phyloP scores from a whole-genome alignment of 2,888 invertebrate genomes.

The Athripsodes cinereus region DNA sequence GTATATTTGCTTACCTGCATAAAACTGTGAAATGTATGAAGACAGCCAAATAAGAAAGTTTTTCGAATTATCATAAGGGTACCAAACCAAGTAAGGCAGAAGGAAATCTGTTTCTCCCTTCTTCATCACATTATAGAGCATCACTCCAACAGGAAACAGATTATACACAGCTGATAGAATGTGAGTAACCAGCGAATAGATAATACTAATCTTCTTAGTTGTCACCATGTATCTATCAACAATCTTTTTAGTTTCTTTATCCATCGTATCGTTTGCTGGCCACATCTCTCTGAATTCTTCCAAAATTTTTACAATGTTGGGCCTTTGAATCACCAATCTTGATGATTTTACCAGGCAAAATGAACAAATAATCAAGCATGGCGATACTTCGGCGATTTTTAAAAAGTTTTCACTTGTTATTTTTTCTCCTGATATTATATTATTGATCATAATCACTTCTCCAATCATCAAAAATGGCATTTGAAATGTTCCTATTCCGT shows the following conservation, averaged over 20 bases:
- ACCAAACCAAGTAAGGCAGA: slow-evolving; percentile 23
- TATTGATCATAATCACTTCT: slow-evolving; percentile 9
- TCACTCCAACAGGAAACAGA: slow-evolving; percentile 20
- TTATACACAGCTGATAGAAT: slow-evolving; percentile 21
- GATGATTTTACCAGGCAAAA: slow-evolving; percentile 16
- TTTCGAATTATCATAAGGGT: slow-evolving; percentile 19
- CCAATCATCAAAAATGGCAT: slow-evolving; percentile 11
- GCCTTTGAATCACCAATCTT: slow-evolving; percentile 11
- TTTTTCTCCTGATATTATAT: slow-evolving; percentile 3
- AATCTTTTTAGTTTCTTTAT: slow-evolving; percentile 13
- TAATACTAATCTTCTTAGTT: slow-evolving; percentile 15
- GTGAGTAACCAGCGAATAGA: slow-evolving; percentile 20
- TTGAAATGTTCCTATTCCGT: slow-evolving; percentile 13
- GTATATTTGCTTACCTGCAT: slow-evolving; percentile 15
- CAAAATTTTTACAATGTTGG: slow-evolving; percentile 6
- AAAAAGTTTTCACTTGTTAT: slow-evolving; percentile 11
- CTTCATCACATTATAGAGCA: slow-evolving; percentile 11
- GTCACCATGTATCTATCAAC: slow-evolving; percentile 16
- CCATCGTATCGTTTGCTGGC: slow-evolving; percentile 6
- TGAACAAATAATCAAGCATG: slow-evolving; percentile 16
- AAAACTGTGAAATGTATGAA: slow-evolving; percentile 19
- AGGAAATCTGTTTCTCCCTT: slow-evolving; percentile 9
- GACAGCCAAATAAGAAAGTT: slow-evolving; percentile 10
- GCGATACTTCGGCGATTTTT: slow-evolving; percentile 18
- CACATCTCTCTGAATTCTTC: slow-evolving; percentile 17